These are phyloP conservation scores for Tor tambroides DNA, from an alignment of 2,113 vertebrate species.

Conservation along the genomic window DNA sequence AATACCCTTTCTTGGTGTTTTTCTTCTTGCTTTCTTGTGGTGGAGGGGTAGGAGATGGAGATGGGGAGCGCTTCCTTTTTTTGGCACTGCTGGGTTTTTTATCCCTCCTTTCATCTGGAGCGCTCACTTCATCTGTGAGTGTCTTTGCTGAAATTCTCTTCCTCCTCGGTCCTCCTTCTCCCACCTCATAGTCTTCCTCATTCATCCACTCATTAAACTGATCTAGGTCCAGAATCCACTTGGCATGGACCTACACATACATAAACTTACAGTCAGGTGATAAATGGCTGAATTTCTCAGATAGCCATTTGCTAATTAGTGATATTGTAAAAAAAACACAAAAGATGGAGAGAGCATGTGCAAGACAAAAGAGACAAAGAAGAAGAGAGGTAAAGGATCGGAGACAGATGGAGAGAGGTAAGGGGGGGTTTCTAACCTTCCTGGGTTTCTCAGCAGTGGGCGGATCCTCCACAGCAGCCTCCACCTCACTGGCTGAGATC, in stretches of 20 bases:
- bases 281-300: neutral
- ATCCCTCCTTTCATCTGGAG: constrained; percentile 89
- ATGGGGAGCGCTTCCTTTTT: constrained; percentile 93
- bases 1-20: constrained; percentile 93
- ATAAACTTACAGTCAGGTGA: constrained; percentile 8
- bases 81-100: constrained; percentile 88
- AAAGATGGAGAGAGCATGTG: neutral
- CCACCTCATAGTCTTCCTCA: constrained; percentile 96
- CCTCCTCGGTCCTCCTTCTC: constrained; percentile 82
- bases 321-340: neutral
- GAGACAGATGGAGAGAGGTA: constrained; percentile 5
- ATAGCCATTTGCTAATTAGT: neutral
- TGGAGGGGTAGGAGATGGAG: constrained; percentile 88
- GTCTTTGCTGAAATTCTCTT: constrained; percentile 98
- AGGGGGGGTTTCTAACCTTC: constrained; percentile 78
- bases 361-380: constrained; percentile 18
- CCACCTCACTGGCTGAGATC: constrained; percentile 93
- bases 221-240: constrained; percentile 95
- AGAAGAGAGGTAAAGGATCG: neutral
- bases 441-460: constrained; percentile 91
- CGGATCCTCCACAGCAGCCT: constrained; percentile 92
- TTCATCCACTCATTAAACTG: constrained; percentile 98
- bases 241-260: constrained; percentile 85
- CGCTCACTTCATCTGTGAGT: constrained; percentile 90
- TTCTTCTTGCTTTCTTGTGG: constrained; percentile 96